These are phyloP conservation scores for Characodon lateralis DNA, from an alignment of 2,797 vertebrate genomes.

Conservation along the genomic window DNA sequence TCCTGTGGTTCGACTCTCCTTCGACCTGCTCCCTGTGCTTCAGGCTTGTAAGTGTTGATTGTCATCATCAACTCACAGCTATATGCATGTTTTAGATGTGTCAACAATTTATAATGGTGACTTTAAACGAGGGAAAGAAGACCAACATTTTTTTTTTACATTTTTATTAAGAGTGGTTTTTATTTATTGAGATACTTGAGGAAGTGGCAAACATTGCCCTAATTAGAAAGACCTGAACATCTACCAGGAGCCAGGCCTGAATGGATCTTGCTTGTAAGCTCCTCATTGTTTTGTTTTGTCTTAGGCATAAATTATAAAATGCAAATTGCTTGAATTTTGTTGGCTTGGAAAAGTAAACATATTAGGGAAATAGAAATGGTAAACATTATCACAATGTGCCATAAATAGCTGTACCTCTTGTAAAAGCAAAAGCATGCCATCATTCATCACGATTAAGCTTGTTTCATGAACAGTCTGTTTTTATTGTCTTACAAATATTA, in stretches of 20 bases:
- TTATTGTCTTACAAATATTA: conserved; percentile 87
- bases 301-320: not conserved
- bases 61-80: not conserved
- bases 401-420: not conserved
- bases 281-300: not conserved
- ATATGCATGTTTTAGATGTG: not conserved
- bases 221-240: too few species aligned
- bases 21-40: too few species aligned
- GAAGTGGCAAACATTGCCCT: too few species aligned
- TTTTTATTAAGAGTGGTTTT: not conserved
- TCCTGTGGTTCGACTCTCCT: too few species aligned
- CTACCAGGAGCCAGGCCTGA: too few species aligned
- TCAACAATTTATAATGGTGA: not conserved
- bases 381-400: not conserved
- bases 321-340: not conserved
- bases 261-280: too few species aligned
- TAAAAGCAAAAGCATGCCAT: conserved; percentile 33
- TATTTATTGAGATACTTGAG: not conserved
- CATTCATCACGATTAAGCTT: conserved; percentile 70
- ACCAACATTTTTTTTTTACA: not conserved
- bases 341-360: not conserved
- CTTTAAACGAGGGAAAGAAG: not conserved
- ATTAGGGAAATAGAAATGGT: not conserved
- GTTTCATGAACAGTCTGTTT: conserved; percentile 73
- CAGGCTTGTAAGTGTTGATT: too few species aligned